Evolutionary conservation across 2,888 invertebrate species (phyloP), one percentile per base, ranked within the genome.

Genomic region (Drosophila kuntzei): DNA sequence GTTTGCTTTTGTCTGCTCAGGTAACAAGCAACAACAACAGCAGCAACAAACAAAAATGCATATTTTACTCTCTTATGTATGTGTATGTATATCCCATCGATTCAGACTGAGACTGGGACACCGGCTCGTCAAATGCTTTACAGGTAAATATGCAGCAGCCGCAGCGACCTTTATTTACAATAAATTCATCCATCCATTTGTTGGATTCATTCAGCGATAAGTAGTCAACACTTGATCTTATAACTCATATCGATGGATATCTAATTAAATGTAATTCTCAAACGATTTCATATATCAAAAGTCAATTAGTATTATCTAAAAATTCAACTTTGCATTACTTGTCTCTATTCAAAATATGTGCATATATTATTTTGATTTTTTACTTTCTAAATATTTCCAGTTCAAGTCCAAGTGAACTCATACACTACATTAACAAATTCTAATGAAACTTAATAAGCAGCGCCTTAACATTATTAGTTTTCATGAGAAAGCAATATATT

Each of bases 1-100:
- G 61, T 77, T 78, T 72, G 57, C 80, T 63, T 66, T 69, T 80
- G 72, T 80, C 58, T 55, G 70, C 60, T 69, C 79, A 69, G 65
- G 79, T 76, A 74, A 65, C 11, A 44, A 27, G 11, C 20, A 49
- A 44, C n/a, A 16, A 46, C 12, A 49, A 18, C 22, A 22, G 5
- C 22, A 22, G 5, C 22, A 22, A 22, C 25, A 41, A 25, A 9
- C 32, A 36, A 22, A 58, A 66, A 66, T 71, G 71, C 78, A 80
- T 76, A 73, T 69, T 72, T 76, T 43, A 73, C 46, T 29, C 22
- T 46, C 20, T 4, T 29, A 7, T 41, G 9, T 8, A 20, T 22
- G 14, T 39, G 12, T 18, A 3, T 39, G n/a, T 29, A 32, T 41
- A 20, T 41, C 41, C 41, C 41, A 41, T 22, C 14, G 14, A 54